A percentile compares a stretch with the other conserved stretches of the same genome.
Conservation (phyloP, 2,797 vertebrate species). For the Cryptoprocta ferox region DNA sequence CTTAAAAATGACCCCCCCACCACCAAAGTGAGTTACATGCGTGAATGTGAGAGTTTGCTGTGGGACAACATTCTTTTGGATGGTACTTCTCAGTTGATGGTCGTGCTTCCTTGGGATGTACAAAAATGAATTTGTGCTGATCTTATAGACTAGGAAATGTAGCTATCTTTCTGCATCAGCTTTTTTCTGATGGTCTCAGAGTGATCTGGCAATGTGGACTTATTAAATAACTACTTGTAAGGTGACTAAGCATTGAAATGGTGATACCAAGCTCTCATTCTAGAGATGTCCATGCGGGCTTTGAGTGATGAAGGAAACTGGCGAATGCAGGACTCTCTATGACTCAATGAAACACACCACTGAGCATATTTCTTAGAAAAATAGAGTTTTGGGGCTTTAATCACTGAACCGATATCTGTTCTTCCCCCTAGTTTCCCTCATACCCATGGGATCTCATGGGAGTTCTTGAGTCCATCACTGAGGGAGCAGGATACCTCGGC, state of each 20-base stretch:
- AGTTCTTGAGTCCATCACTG: rapidly evolving
- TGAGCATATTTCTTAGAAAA: background rate
- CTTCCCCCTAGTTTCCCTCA: rapidly evolving
- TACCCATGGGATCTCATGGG: background rate
- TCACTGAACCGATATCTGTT: background rate
- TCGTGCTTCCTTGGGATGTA: background rate
- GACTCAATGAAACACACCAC: background rate
- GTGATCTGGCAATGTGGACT: background rate
- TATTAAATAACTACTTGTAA: background rate
- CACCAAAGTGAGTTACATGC: conserved; percentile 22
- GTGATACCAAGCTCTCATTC: background rate
- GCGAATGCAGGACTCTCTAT: background rate
- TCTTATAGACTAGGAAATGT: background rate
- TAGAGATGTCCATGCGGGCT: background rate
- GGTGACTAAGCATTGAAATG: background rate
- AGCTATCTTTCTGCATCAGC: background rate
- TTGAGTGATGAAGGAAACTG: rapidly evolving
- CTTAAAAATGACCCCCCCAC: conserved; percentile 66
- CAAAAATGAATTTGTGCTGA: background rate
- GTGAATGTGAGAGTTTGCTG: conserved; percentile 37
- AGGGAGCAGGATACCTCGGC: background rate
- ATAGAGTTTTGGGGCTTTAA: background rate
- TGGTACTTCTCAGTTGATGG: background rate
- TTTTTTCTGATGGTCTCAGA: background rate
- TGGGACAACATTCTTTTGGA: background rate